A percentile compares a stretch with the other conserved stretches of the same genome.
Conservation (phyloP, 2,888 invertebrate species). For the Clostera curtula region DNA sequence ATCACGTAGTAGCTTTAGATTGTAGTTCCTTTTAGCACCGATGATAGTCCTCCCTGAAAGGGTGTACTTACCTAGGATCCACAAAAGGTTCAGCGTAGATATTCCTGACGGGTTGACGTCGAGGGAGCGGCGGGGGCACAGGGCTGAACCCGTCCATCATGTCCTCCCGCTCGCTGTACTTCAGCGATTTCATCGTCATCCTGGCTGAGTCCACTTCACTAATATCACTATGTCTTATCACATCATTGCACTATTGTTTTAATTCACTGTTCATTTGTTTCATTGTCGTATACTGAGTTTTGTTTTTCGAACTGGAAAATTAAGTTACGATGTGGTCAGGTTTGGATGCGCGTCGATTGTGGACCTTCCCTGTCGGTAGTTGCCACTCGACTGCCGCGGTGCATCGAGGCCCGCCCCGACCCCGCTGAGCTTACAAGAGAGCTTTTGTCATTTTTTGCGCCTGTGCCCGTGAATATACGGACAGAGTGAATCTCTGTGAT, state of each 20-base stretch:
- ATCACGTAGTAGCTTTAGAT: too few relatives aligned
- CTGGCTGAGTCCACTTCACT: conserved; percentile 60
- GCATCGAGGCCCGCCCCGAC: conserved; percentile 53
- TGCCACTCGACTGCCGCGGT: conserved; percentile 25
- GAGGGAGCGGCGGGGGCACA: conserved; percentile 77
- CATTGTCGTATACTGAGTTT: conserved; percentile 2
- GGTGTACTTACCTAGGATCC: conserved; percentile 75
- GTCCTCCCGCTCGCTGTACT: conserved; percentile 71
- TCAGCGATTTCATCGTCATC: conserved; percentile 79
- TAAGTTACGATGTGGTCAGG: conserved; percentile 8
- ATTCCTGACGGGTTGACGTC: conserved; percentile 77
- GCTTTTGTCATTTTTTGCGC: conserved; percentile 74
- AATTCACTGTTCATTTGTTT: conserved; percentile 11
- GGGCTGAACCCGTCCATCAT: conserved; percentile 74
- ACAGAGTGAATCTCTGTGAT: too few relatives aligned
- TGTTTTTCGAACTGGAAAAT: conserved; percentile 15
- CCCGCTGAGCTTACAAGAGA: conserved; percentile 42
- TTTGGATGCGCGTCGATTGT: conserved; percentile 10
- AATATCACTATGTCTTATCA: conserved; percentile 55
- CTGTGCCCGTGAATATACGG: conserved; percentile 66
- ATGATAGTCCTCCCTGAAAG: too few relatives aligned
- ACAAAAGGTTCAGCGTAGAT: conserved; percentile 80
- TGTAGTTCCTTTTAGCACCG: too few relatives aligned
- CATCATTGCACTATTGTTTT: conserved; percentile 43
- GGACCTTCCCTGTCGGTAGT: conserved; percentile 35